Evolutionary conservation across 2,797 vertebrate species (phyloP), one percentile per base, ranked within the genome.

Genomic region (Diplodus puntazzo): DNA sequence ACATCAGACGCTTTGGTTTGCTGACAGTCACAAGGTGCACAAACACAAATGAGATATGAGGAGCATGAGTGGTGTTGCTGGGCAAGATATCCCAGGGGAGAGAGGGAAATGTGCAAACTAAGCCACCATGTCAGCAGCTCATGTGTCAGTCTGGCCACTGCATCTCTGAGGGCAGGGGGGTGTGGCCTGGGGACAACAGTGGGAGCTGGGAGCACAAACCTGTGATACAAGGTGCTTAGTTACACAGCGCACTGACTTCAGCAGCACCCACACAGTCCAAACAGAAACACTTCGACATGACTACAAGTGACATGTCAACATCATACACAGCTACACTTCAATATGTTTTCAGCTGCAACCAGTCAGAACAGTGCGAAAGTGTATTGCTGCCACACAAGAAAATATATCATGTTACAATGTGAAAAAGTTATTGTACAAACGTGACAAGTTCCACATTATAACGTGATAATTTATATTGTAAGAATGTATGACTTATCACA

Each of bases 81-180:
- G 75, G 86, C 73, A 86, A 61, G 75, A 77, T 13, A 45, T 73
- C 88, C 82, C 86, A 3, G 46, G 78, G 48, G 90, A 77, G 77
- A 67, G 70, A 58, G 69, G 61, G 39, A 81, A 70, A 80, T 3
- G 50, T 80, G 86, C 69, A 78, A 82, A 87, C 70, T 21, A 77
- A 86, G 87, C 71, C 72, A 70, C 79, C 50, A 6, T 82, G 81
- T 77, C 82, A 81, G 75, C 82, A 75, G 82, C 87, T 92, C 79
- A 60, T 67, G 81, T 90, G 82, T 90, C 82, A 73, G 65, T 23
- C 68, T 77, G 83, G 79, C 69, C 77, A 48, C 77, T 57, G 69
- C 76, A 80, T 85, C 84, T 80, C 59, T 69, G 86, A 84, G 84
- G 88, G 69, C 77, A 73, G 45, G 66, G 67, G 78, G 84, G 86